These are phyloP conservation scores for Tenthredo amoena DNA, from an alignment of 2,888 invertebrate genomes.

Conservation along the genomic window DNA sequence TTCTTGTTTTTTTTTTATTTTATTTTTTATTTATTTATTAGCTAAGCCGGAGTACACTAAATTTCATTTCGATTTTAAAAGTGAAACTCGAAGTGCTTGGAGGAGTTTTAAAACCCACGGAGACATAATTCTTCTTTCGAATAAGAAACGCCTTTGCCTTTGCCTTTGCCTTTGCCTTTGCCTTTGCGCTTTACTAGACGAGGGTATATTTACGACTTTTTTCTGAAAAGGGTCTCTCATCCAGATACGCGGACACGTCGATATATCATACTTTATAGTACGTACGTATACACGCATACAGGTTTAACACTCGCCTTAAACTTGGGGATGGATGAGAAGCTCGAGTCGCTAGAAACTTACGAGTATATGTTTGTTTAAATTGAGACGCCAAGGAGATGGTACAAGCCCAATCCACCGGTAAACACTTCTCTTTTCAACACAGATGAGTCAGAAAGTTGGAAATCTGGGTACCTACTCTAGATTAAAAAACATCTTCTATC, in stretches of 20 bases:
- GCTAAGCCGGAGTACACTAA: not conserved
- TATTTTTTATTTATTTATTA: not conserved
- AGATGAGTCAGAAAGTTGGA: not conserved
- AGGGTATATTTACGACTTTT: conserved; percentile 22
- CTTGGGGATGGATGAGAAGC: conserved; percentile 4
- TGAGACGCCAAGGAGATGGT: conserved; percentile 26
- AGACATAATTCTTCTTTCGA: conserved; percentile 19
- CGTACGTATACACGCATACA: not conserved
- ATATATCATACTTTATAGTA: not conserved
- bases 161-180: not conserved
- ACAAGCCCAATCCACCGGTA: not conserved
- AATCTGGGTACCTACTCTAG: not conserved
- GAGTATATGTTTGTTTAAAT: conserved; percentile 37
- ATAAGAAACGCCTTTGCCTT: not conserved
- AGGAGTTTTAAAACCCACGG: not conserved
- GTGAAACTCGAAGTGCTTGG: not conserved
- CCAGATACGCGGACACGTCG: not conserved
- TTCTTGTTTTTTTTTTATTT: not conserved
- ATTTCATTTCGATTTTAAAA: not conserved
- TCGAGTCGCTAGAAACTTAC: not conserved
- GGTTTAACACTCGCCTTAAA: not conserved
- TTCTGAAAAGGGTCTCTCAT: conserved; percentile 12
- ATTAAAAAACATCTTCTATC: not conserved
- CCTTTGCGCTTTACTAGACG: not conserved
- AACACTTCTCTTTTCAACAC: conserved; percentile 12